phyloP scores from a whole-genome alignment of 2,888 invertebrate genomes.

The Megalurothrips usitatus region DNA sequence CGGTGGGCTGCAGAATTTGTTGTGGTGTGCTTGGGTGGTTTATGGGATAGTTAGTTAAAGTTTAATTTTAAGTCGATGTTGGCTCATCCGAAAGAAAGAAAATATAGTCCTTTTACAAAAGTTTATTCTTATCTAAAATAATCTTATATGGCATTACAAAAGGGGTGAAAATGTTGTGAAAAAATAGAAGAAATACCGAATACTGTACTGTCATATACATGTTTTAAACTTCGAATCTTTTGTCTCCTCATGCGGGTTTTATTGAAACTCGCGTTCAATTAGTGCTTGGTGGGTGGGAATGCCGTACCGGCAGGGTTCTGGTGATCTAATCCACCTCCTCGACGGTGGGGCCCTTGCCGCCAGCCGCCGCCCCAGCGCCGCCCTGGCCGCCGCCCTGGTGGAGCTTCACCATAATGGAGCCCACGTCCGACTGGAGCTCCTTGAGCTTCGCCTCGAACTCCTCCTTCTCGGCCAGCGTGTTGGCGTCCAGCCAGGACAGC shows the following conservation, averaged over 20 bases:
- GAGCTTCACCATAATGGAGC: conserved; percentile 78
- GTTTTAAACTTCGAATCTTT: background rate
- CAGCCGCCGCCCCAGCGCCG: background rate
- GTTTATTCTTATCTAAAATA: too few relatives aligned
- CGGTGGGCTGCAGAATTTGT: too few relatives aligned
- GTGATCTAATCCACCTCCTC: conserved; percentile 48
- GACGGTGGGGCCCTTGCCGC: conserved; percentile 47
- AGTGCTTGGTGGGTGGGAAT: background rate
- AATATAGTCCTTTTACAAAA: too few relatives aligned
- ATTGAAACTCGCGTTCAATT: background rate
- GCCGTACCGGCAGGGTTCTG: background rate
- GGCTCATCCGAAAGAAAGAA: too few relatives aligned
- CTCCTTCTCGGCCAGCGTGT: conserved; percentile 70
- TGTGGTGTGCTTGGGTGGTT: too few relatives aligned
- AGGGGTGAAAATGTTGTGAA: background rate
- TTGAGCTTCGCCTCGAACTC: conserved; percentile 74
- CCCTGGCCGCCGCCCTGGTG: conserved; percentile 54
- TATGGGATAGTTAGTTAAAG: too few relatives aligned
- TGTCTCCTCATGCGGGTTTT: background rate
- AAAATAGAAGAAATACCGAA: background rate
- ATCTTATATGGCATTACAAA: too few relatives aligned
- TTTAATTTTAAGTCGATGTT: too few relatives aligned
- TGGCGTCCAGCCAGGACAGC: conserved; percentile 74
- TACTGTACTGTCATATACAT: background rate
- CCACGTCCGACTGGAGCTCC: conserved; percentile 67